A percentile compares a stretch with the other conserved stretches of the same genome.
phyloP scores from a whole-genome alignment of 2,113 vertebrate genomes.

The Halcyon malimbica region DNA sequence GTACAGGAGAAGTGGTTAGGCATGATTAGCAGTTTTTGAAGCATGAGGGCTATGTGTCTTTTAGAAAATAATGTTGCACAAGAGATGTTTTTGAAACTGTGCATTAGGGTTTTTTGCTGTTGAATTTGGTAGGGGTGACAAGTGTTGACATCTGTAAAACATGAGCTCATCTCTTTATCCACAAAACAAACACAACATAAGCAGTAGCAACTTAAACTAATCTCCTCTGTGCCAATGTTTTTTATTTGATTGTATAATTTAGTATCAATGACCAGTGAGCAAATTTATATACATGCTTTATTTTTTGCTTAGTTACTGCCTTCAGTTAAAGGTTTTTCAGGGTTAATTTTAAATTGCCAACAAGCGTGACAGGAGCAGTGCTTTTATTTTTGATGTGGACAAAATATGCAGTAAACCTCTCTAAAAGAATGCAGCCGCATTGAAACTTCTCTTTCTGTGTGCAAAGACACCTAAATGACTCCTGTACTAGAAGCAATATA shows the following conservation, averaged over 20 bases:
- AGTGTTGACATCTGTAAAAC: neutral
- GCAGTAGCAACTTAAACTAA: neutral
- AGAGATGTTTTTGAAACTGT: neutral
- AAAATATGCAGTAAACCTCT: neutral
- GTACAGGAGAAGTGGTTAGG: neutral
- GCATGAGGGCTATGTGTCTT: neutral
- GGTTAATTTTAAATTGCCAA: neutral
- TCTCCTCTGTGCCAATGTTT: neutral
- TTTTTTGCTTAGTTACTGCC: neutral
- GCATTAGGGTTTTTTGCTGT: neutral
- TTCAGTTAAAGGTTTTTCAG: neutral
- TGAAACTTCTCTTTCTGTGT: neutral
- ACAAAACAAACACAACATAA: neutral
- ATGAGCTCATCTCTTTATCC: neutral
- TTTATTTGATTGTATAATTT: neutral
- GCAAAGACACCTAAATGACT: neutral
- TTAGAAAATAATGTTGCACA: neutral
- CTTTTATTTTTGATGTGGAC: neutral
- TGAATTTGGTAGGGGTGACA: neutral
- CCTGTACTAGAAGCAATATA: neutral
- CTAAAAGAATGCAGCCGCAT: neutral
- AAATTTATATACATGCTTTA: neutral
- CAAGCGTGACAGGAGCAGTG: neutral
- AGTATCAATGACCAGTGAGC: neutral
- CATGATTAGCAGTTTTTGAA: neutral